Evolutionary conservation across 2,797 vertebrate species (phyloP).

Genomic region (Enteromius fasciolatus): DNA sequence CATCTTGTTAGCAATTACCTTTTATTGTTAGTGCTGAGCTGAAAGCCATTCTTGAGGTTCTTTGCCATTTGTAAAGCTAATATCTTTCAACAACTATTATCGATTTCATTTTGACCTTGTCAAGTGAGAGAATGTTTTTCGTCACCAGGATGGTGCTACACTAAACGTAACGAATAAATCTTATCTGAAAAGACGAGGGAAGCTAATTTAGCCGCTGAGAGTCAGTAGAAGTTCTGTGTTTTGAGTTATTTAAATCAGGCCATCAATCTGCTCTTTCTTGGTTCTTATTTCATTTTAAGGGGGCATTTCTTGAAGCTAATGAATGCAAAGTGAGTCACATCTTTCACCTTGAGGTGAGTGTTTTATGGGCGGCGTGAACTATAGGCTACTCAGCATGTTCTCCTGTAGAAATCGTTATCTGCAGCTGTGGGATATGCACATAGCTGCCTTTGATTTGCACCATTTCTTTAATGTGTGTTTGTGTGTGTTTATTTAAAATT

Average conservation of each 20-base stretch:
- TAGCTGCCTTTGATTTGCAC: conserved; percentile 70
- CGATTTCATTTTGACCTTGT: conserved; percentile 24
- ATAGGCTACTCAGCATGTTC: conserved; percentile 57
- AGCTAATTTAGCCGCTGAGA: background rate
- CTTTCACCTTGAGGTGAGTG: conserved; percentile 78
- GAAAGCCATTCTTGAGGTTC: background rate
- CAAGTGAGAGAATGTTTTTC: background rate
- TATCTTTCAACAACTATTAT: conserved; percentile 10
- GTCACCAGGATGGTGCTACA: background rate
- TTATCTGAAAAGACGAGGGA: background rate
- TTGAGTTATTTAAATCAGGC: conserved; percentile 15
- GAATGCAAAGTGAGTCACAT: conserved; percentile 70
- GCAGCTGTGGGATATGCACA: conserved; percentile 74
- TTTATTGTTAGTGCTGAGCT: conserved; percentile 11
- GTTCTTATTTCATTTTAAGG: conserved; percentile 28
- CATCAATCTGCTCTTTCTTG: conserved; percentile 45
- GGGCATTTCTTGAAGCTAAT: conserved; percentile 34
- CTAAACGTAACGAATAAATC: background rate
- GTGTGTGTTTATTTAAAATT: conserved; percentile 1
- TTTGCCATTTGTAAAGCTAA: conserved; percentile 23
- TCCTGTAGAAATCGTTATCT: conserved; percentile 76
- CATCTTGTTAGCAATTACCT: conserved; percentile 32
- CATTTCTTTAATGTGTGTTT: conserved; percentile 34
- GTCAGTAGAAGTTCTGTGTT: background rate
- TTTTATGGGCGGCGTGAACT: conserved; percentile 73